phyloP scores from a whole-genome alignment of 2,888 invertebrate genomes.

The Pseudococcus longispinus region DNA sequence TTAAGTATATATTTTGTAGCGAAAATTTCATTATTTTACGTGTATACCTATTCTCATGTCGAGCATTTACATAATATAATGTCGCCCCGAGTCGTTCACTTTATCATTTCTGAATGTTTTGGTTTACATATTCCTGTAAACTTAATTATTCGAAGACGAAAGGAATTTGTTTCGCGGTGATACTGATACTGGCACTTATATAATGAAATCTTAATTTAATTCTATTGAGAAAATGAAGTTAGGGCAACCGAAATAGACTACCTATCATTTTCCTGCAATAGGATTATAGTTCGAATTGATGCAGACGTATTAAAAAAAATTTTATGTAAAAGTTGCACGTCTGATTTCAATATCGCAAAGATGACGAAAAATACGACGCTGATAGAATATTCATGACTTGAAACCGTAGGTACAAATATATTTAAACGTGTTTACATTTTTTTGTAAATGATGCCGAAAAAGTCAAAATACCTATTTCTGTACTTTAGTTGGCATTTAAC shows the following conservation, averaged over 20 bases:
- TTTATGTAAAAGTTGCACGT: conserved; percentile 2
- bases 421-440: not conserved
- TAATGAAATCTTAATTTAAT: not conserved
- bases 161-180: not conserved
- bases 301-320: not conserved
- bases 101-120: not conserved
- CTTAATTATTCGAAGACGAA: not conserved
- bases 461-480: not conserved
- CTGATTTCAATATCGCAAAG: not conserved
- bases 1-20: not conserved
- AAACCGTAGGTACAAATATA: not conserved
- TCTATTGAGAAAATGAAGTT: not conserved
- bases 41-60: not conserved
- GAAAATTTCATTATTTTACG: not conserved
- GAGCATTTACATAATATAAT: not conserved
- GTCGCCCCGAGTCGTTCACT: not conserved
- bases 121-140: not conserved
- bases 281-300: not conserved
- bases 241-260: not conserved
- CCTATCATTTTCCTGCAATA: too few species aligned
- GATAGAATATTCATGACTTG: not conserved
- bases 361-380: not conserved
- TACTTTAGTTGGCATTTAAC: not conserved
- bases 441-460: not conserved
- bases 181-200: not conserved